These are phyloP conservation scores for Alosa alosa DNA, from an alignment of 2,113 vertebrate genomes.

Conservation along the genomic window DNA sequence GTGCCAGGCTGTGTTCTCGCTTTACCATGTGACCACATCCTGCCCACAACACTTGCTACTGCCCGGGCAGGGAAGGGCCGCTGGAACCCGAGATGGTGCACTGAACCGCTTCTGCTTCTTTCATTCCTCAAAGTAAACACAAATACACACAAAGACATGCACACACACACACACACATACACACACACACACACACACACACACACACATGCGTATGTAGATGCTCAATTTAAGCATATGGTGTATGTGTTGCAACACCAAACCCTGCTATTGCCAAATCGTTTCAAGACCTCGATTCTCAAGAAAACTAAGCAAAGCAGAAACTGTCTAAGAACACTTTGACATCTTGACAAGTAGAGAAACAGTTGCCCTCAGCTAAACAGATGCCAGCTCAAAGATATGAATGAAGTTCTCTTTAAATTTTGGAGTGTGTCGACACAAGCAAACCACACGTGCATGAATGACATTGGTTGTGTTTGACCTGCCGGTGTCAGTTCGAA, in stretches of 20 bases:
- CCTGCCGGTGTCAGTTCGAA: conserved; percentile 27
- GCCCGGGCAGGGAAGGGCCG: conserved; percentile 45
- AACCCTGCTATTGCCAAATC: neutral
- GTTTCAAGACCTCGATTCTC: neutral
- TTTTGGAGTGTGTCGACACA: neutral
- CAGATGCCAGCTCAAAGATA: neutral
- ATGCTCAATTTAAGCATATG: neutral
- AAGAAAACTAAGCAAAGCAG: neutral
- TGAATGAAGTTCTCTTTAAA: conserved; percentile 39
- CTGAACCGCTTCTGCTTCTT: neutral
- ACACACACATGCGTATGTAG: neutral
- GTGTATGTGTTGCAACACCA: neutral
- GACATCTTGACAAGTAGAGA: neutral
- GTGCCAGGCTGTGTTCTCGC: conserved; percentile 50
- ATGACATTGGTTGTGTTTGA: neutral
- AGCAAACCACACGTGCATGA: conserved; percentile 6
- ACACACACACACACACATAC: neutral
- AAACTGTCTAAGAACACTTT: conserved; percentile 1
- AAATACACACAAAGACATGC: neutral
- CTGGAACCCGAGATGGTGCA: conserved; percentile 21
- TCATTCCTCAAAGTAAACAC: conserved; percentile 12
- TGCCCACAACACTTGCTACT: conserved; percentile 62
- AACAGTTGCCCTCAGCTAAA: neutral
- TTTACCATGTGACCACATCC: conserved; percentile 68
- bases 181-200: neutral